Evolutionary conservation across 1,140 invertebrate species (phyloP).

Genomic region (Trachelipus rathkii): DNA sequence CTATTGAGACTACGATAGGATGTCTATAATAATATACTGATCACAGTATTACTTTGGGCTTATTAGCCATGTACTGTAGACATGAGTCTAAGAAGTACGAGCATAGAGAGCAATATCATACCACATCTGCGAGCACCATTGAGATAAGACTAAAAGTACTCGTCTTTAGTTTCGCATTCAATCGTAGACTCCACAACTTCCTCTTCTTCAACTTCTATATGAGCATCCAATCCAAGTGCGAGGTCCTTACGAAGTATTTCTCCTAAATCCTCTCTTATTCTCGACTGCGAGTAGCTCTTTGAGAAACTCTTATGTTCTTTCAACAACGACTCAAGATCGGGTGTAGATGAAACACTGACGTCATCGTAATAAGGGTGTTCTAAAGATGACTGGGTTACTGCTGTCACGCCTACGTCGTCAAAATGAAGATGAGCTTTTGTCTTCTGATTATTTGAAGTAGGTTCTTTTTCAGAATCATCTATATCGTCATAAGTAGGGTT

Average conservation of each 20-base stretch:
- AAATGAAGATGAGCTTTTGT: too few relatives aligned
- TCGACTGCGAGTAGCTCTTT: not conserved
- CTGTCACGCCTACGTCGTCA: too few relatives aligned
- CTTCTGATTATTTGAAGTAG: not conserved
- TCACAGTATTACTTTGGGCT: too few relatives aligned
- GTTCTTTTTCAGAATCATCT: not conserved
- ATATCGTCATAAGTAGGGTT: not conserved
- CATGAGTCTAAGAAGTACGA: too few relatives aligned
- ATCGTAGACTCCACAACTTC: slow-evolving; percentile 4
- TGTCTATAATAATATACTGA: too few relatives aligned
- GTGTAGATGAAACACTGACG: not conserved
- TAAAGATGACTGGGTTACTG: too few relatives aligned
- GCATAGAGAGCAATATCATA: too few relatives aligned
- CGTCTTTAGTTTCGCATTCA: too few relatives aligned
- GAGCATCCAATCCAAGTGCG: not conserved
- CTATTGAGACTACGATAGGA: too few relatives aligned
- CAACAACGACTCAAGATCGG: not conserved
- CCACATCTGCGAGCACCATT: too few relatives aligned
- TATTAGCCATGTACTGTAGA: too few relatives aligned
- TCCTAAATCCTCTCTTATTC: not conserved
- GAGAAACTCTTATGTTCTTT: not conserved
- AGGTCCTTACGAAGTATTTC: not conserved
- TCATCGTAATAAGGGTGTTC: not conserved
- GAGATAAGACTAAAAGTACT: too few relatives aligned
- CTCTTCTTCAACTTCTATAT: not conserved